These are phyloP conservation scores for Mus spretus DNA, from an alignment of 2,797 vertebrate species.

Conservation along the genomic window DNA sequence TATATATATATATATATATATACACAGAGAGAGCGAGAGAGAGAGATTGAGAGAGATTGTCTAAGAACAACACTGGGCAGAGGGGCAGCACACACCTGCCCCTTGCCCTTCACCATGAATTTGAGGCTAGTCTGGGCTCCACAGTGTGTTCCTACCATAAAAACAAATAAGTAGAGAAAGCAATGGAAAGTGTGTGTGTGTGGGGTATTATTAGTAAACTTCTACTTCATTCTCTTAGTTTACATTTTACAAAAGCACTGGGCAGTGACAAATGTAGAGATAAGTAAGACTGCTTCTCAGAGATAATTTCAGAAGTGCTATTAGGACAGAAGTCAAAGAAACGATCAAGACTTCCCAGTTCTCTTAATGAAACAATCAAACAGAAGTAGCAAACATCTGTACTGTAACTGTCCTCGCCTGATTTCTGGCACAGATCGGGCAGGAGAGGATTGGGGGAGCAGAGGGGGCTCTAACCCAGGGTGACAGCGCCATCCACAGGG, in stretches of 20 bases:
- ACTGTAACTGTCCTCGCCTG: background rate
- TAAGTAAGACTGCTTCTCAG: conserved; percentile 44
- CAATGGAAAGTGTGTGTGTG: background rate
- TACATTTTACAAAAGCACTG: conserved; percentile 49
- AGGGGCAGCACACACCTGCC: background rate
- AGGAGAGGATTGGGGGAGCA: background rate
- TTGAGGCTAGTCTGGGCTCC: background rate
- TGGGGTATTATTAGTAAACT: background rate
- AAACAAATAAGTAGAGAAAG: background rate
- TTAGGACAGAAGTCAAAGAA: conserved; percentile 42
- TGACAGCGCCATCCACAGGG: background rate
- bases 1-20: no score
- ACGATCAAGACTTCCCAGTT: background rate
- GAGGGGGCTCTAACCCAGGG: background rate
- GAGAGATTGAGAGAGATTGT: no score
- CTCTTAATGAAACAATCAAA: conserved; percentile 11
- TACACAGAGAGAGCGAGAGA: no score
- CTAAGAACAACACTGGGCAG: background rate
- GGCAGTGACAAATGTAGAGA: conserved; percentile 26
- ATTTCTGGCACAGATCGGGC: background rate
- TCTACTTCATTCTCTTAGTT: conserved; percentile 51
- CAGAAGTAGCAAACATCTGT: conserved; percentile 22
- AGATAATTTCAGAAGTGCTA: conserved; percentile 33
- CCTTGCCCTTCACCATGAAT: background rate
- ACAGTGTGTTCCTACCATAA: background rate